Evolutionary conservation across 2,888 invertebrate species (phyloP), one percentile per base, ranked within the genome.

Genomic region (Campoletis raptor): DNA sequence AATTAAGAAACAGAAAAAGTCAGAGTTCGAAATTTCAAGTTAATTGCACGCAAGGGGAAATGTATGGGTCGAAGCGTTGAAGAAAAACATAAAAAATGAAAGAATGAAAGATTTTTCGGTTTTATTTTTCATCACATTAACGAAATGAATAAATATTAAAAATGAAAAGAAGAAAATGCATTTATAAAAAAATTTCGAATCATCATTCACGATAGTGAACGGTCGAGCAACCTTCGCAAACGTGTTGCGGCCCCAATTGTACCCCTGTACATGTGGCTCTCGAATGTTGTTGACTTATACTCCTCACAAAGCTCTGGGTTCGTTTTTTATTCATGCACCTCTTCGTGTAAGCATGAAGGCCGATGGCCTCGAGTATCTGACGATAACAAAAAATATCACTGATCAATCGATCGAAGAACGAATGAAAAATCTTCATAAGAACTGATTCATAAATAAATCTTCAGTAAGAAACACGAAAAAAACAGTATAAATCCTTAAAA

Each of bases 261-360:
- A 54, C 66, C 0, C 10, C 57, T 9, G 86, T 24, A 21, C 80
- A 77, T 30, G 76, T 52, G 18, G 21, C 67, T 40, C 73, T 37
- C 69, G 69, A 10, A 37, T 72, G 45, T 15, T 37, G 52, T 37
- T 87, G 85, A 52, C 73, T 88, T 0, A 54, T 45, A 8, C 21
- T 83, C 70, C 57, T 70, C 67, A 73, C 88, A 89, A 92, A 90
- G 54, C 90, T 91, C 83, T 40, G 89, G 78, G 88, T 90, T 74
- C 84, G 88, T 72, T 93, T 91, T 83, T 90, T 92, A 30, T 91
- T 95, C 90, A 96, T 95, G 85, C 95, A 96, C 90, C 95, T 95
- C 90, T 95, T 95, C 18, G 95, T 95, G 88, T 96, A 95, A 89
- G 95, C 95, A 91, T 95, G 95, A n/a, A 96, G 95, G 79, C 96